These are phyloP conservation scores for Hylaeus volcanicus DNA, from an alignment of 1,140 invertebrate genomes.

Conservation along the genomic window DNA sequence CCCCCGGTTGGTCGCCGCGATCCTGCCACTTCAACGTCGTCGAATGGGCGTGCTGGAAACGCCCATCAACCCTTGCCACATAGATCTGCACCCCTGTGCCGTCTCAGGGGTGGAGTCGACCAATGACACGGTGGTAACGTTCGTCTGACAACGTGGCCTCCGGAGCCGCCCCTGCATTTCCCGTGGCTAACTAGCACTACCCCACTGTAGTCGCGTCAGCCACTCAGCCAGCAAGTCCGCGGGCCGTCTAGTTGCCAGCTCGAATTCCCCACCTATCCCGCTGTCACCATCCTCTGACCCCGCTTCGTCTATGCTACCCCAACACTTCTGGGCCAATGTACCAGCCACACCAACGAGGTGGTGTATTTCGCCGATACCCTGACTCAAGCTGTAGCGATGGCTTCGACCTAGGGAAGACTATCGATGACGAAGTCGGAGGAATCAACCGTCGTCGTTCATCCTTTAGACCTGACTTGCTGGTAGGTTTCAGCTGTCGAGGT, in stretches of 20 bases:
- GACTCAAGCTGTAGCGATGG: constrained; percentile 38
- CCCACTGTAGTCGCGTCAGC: constrained; percentile 70
- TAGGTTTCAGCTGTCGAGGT: too few species aligned
- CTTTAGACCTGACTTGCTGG: too few species aligned
- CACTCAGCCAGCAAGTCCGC: constrained; percentile 79
- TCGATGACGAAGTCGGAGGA: too few species aligned
- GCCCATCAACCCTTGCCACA: constrained; percentile 58
- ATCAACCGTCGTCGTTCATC: too few species aligned
- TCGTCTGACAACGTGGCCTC: constrained; percentile 75
- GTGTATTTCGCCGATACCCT: constrained; percentile 35
- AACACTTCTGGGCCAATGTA: constrained; percentile 54
- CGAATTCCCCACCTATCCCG: constrained; percentile 52
- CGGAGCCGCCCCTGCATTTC: constrained; percentile 70
- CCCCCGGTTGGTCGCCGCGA: constrained; percentile 49
- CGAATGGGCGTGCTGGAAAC: constrained; percentile 57
- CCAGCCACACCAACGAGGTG: constrained; percentile 47
- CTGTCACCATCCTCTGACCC: constrained; percentile 41
- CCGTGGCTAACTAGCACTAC: constrained; percentile 75
- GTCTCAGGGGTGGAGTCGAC: constrained; percentile 72
- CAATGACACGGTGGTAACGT: constrained; percentile 75
- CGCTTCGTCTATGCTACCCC: constrained; percentile 8
- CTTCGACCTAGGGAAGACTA: background rate
- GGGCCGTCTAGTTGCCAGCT: constrained; percentile 60
- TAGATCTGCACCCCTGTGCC: constrained; percentile 40
- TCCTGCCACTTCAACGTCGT: constrained; percentile 14